phyloP scores from a whole-genome alignment of 2,113 vertebrate genomes.

The Noturus placidus region DNA sequence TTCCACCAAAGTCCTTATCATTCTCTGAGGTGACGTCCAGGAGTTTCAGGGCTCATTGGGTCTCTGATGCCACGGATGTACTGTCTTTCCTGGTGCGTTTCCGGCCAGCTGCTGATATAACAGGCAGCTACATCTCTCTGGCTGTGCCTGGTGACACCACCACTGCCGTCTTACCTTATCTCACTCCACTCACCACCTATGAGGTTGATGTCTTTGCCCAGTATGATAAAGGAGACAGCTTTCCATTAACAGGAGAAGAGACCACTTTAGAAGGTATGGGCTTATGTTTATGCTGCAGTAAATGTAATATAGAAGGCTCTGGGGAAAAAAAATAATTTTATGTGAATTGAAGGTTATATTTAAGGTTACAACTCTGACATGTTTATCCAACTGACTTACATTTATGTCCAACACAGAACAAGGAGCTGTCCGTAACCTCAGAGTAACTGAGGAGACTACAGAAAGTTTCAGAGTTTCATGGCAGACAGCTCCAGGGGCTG shows the following conservation, averaged over 20 bases:
- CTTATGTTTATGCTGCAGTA: not conserved
- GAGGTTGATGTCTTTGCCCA: conserved; percentile 89
- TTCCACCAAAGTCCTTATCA: conserved; percentile 79
- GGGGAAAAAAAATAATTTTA: not conserved
- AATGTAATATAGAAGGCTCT: not conserved
- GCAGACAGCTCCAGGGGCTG: conserved; percentile 86
- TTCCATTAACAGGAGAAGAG: conserved; percentile 84
- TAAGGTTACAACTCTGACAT: not conserved
- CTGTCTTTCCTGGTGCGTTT: conserved; percentile 87
- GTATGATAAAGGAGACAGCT: conserved; percentile 89
- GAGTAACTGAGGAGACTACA: conserved; percentile 88
- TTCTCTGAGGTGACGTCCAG: conserved; percentile 91
- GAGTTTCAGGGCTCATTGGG: conserved; percentile 90
- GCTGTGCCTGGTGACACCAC: conserved; percentile 78
- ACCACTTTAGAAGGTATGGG: conserved; percentile 88
- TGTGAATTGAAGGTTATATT: not conserved
- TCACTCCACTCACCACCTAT: conserved; percentile 86
- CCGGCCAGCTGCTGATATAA: conserved; percentile 75
- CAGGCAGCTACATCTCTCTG: conserved; percentile 81
- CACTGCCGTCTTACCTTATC: conserved; percentile 77
- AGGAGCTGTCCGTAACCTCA: conserved; percentile 84
- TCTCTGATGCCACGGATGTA: conserved; percentile 73
- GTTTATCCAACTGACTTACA: not conserved
- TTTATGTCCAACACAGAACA: conserved; percentile 72
- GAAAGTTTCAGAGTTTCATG: conserved; percentile 92